Percentiles rank a stretch among this genome's conserved stretches.
phyloP scores from a whole-genome alignment of 2,797 vertebrate species.

The Cottoperca gobio region DNA sequence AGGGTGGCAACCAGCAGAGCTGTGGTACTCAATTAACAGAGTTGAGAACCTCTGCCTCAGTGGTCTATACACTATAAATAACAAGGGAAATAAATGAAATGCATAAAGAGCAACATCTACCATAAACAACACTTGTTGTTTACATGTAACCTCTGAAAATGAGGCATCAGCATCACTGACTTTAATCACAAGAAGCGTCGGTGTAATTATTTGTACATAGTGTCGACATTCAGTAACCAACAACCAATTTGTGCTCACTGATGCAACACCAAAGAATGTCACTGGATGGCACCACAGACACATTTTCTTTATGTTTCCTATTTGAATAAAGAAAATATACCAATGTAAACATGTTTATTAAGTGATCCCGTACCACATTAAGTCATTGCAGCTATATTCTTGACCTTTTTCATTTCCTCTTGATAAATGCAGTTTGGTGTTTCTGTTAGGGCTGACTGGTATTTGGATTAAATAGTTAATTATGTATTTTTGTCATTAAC shows the following conservation, averaged over 20 bases:
- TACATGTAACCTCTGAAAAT: not conserved
- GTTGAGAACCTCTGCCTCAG: not conserved
- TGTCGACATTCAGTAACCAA: not conserved
- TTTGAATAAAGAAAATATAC: not conserved
- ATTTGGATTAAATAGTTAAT: not conserved
- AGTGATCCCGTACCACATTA: not conserved
- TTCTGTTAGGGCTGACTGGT: not conserved
- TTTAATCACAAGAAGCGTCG: not conserved
- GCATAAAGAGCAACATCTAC: not conserved
- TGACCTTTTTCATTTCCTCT: slow-evolving; percentile 8
- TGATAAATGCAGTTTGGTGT: slow-evolving; percentile 4
- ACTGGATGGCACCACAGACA: slow-evolving; percentile 51
- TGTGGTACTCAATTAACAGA: not conserved
- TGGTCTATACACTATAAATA: not conserved
- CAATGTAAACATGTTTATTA: not conserved
- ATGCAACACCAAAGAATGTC: slow-evolving; percentile 13
- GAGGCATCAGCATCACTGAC: not conserved
- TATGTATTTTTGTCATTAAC: not conserved
- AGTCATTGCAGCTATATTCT: not conserved
- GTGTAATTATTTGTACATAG: not conserved
- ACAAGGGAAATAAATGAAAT: not conserved
- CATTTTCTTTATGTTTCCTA: not conserved
- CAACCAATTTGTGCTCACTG: not conserved
- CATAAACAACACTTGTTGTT: not conserved
- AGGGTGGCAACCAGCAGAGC: not conserved